Percentiles rank a stretch among this genome's conserved stretches.
Evolutionary conservation across 2,797 vertebrate genomes (phyloP).

Genomic region (Poeciliopsis gracilis): DNA sequence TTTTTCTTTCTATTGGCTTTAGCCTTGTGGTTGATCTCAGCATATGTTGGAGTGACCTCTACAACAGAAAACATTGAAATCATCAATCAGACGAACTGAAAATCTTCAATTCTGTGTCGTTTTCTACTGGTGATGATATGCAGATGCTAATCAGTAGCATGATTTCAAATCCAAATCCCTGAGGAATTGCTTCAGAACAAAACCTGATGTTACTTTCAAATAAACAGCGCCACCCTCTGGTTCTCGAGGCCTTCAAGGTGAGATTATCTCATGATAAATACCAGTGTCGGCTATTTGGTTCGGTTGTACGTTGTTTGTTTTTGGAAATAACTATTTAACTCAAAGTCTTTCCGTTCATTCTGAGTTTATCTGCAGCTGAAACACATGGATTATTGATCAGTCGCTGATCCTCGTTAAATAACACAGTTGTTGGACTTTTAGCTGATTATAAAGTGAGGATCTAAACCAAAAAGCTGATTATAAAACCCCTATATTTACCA

Average conservation of each 20-base stretch:
- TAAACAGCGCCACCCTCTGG: rapidly evolving
- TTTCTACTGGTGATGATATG: neutral
- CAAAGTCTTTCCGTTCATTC: neutral
- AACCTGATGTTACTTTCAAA: neutral
- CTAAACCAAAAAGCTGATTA: neutral
- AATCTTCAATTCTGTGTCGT: neutral
- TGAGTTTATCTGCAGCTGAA: slow-evolving; percentile 5
- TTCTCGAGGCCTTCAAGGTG: neutral
- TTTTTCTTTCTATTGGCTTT: neutral
- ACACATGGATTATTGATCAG: neutral
- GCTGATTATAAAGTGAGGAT: neutral
- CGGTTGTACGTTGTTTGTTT: neutral
- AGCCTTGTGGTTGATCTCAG: slow-evolving; percentile 1
- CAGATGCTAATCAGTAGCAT: neutral
- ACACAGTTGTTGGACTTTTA: neutral
- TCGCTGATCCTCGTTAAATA: neutral
- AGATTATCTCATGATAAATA: neutral
- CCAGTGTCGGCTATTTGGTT: neutral
- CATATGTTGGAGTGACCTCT: neutral
- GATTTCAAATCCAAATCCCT: neutral
- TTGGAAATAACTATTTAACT: neutral
- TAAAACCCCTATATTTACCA: neutral
- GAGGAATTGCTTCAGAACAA: neutral
- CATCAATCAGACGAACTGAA: neutral
- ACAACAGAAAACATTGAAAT: neutral